Evolutionary conservation across 2,797 vertebrate genomes (phyloP).

Genomic region (Craterocephalus amniculus): DNA sequence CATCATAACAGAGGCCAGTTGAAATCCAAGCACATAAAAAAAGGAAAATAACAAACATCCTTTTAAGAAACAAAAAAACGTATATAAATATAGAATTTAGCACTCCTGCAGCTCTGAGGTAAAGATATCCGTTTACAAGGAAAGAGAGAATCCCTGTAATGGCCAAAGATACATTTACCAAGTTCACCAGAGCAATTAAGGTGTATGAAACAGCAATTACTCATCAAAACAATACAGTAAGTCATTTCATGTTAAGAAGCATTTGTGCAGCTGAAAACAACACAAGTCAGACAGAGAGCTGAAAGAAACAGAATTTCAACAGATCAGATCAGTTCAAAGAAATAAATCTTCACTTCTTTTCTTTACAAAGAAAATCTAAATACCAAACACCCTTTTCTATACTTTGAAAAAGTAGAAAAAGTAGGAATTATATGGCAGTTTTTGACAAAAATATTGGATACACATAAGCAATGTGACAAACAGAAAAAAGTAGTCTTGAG

Average conservation of each 20-base stretch:
- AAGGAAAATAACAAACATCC: conserved; percentile 19
- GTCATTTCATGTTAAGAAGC: conserved; percentile 37
- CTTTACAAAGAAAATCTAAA: conserved; percentile 49
- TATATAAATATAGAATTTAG: conserved; percentile 52
- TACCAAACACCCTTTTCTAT: conserved; percentile 42
- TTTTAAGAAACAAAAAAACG: conserved; percentile 11
- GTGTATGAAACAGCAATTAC: conserved; percentile 32
- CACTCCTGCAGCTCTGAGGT: conserved; percentile 59
- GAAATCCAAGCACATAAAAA: conserved; percentile 41
- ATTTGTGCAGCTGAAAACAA: conserved; percentile 44
- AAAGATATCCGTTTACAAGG: conserved; percentile 31
- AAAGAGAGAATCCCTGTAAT: conserved; percentile 26
- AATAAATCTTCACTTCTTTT: conserved; percentile 53
- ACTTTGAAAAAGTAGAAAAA: conserved; percentile 69
- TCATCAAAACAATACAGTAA: conserved; percentile 38
- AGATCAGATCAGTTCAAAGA: conserved; percentile 44
- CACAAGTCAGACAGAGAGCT: conserved; percentile 28
- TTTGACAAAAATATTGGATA: conserved; percentile 65
- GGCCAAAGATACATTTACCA: conserved; percentile 31
- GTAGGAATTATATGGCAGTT: conserved; percentile 70
- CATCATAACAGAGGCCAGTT: conserved; percentile 38
- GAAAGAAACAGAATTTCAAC: conserved; percentile 51
- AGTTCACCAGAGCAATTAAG: conserved; percentile 42
- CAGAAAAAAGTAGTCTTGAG: conserved; percentile 71
- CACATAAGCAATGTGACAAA: conserved; percentile 63